Percentiles rank a stretch among this genome's conserved stretches.
Conservation (phyloP, 1,140 invertebrate genomes). For the Caenorhabditis briggsae region DNA sequence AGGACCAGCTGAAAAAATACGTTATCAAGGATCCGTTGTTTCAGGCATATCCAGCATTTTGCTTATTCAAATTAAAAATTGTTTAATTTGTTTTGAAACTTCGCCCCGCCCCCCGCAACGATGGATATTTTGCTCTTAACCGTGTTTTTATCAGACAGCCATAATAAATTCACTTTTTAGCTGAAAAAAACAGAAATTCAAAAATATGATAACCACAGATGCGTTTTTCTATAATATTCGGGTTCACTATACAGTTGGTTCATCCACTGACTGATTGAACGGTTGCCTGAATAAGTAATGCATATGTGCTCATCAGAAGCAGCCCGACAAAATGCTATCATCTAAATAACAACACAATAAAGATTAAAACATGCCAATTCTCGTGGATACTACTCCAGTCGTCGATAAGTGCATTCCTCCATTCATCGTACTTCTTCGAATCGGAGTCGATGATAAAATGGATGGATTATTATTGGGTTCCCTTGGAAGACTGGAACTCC, state of each 20-base stretch:
- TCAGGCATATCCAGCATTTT: too few relatives aligned
- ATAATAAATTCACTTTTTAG: too few relatives aligned
- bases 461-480: conserved; percentile 36
- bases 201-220: too few relatives aligned
- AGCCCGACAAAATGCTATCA: not conserved
- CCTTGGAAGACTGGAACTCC: conserved; percentile 42
- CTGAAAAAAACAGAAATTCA: too few relatives aligned
- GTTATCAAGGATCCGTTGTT: too few relatives aligned
- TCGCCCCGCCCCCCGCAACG: too few relatives aligned
- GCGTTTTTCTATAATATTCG: too few relatives aligned
- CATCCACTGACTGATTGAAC: too few relatives aligned
- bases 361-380: conserved; percentile 47
- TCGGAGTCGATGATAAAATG: not conserved
- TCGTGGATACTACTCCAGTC: conserved; percentile 5
- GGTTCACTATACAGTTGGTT: not conserved
- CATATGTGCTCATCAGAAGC: not conserved
- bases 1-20: conserved; percentile 17
- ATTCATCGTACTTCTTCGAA: conserved; percentile 46
- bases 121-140: too few relatives aligned
- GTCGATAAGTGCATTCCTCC: conserved; percentile 40
- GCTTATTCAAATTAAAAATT: too few relatives aligned
- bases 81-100: too few relatives aligned
- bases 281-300: not conserved
- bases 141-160: too few relatives aligned
- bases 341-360: not conserved